Percentiles rank a stretch among this genome's conserved stretches.
These are phyloP conservation scores for Gerris lacustris DNA, from an alignment of 2,888 invertebrate species.

Conservation along the genomic window DNA sequence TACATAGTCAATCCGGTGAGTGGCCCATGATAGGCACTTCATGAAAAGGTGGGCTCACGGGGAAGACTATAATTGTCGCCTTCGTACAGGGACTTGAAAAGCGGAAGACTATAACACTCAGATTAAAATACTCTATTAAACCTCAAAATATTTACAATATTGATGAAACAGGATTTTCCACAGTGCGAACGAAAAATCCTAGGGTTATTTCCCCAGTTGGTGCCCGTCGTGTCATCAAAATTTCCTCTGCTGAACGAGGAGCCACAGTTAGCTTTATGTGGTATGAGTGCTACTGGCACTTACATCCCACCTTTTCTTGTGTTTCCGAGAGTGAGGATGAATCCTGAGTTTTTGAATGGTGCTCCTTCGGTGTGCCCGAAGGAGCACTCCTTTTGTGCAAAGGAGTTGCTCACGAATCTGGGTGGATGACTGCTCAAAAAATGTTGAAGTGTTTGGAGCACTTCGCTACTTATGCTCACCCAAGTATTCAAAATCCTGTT, in stretches of 20 bases:
- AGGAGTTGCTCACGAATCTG: constrained; percentile 3
- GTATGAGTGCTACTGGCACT: constrained; percentile 14
- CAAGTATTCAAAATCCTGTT: too few species aligned
- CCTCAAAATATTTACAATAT: too few species aligned
- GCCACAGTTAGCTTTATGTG: constrained; percentile 15
- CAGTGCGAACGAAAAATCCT: constrained; percentile 22
- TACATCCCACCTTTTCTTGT: constrained; percentile 14
- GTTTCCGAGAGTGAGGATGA: constrained; percentile 11
- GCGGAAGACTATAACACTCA: too few species aligned
- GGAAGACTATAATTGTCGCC: too few species aligned
- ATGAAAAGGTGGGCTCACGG: too few species aligned
- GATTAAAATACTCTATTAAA: too few species aligned
- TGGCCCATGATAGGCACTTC: too few species aligned
- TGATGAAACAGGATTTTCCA: constrained; percentile 24
- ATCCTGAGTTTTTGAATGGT: constrained; percentile 12
- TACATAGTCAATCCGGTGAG: too few species aligned
- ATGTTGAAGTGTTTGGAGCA: not conserved
- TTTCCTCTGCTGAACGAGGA: constrained; percentile 20
- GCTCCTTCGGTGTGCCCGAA: constrained; percentile 4
- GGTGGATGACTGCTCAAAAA: constrained; percentile 6
- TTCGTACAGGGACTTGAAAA: too few species aligned
- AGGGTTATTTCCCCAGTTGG: constrained; percentile 21
- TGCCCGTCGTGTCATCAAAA: constrained; percentile 20
- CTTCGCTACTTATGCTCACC: too few species aligned
- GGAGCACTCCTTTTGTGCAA: constrained; percentile 5